A percentile compares a stretch with the other conserved stretches of the same genome.
Conservation (phyloP, 2,113 vertebrate genomes). For the Chunga burmeisteri region DNA sequence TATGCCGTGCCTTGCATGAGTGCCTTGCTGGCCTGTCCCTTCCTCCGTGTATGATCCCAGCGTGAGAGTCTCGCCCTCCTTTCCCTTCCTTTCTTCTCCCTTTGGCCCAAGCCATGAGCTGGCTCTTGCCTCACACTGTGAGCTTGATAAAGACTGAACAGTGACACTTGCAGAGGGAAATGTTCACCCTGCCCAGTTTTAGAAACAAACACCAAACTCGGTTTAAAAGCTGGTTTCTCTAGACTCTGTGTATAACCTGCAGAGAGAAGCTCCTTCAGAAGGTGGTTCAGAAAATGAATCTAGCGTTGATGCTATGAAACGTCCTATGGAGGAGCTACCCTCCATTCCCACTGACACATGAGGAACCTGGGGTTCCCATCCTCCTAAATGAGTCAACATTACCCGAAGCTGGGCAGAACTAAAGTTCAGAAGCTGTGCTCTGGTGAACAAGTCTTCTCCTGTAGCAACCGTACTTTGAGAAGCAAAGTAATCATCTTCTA, state of each 20-base stretch:
- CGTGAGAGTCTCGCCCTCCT: background rate
- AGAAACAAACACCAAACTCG: background rate
- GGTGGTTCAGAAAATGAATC: background rate
- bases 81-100: background rate
- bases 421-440: background rate
- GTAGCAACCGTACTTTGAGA: background rate
- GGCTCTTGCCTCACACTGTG: background rate
- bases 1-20: background rate
- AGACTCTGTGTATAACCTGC: background rate
- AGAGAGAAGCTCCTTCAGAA: background rate
- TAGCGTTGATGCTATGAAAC: background rate
- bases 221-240: background rate
- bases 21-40: background rate
- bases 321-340: background rate
- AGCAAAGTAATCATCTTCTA: background rate
- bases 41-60: background rate
- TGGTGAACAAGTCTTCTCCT: background rate
- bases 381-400: background rate
- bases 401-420: background rate
- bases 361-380: background rate
- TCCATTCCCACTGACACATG: background rate
- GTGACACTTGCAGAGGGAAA: background rate
- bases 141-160: background rate
- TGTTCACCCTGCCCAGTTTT: background rate
- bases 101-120: background rate